Conservation (phyloP, 2,888 invertebrate genomes). For the Tuberolachnus salignus region DNA sequence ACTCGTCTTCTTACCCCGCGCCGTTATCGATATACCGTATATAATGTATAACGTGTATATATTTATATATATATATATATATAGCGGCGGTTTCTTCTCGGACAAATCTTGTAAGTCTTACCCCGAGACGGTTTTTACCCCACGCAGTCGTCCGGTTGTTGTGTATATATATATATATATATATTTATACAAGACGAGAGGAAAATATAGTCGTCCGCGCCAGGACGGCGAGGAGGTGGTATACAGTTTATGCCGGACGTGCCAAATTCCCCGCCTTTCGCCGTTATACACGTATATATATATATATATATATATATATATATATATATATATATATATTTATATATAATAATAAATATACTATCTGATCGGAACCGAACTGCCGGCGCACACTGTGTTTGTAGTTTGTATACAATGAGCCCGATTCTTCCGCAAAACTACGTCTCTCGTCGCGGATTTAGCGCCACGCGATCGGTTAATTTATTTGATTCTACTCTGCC, state of each 20-base stretch:
- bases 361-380: conserved; percentile 19
- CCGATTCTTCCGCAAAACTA: not conserved
- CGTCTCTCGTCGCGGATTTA: conserved; percentile 1
- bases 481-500: conserved; percentile 21
- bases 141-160: not conserved
- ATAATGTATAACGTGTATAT: no score
- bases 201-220: not conserved
- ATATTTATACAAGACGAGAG: not conserved
- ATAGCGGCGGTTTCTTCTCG: conserved; percentile 3
- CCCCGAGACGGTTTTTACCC: not conserved
- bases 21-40: not conserved
- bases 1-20: no score
- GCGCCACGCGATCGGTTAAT: conserved; percentile 24
- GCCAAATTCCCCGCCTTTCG: conserved; percentile 35
- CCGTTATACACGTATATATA: not conserved
- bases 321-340: not conserved
- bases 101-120: conserved; percentile 34
- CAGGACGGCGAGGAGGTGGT: not conserved
- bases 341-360: not conserved
- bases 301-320: not conserved
- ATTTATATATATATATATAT: no score
- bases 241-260: conserved; percentile 33
- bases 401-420: no score
- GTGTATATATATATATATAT: no score
- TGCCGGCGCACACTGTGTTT: not conserved